Base-by-base conservation (phyloP, 53 echinoderm and acorn worm species). In the Pentamera pediparva region DNA sequence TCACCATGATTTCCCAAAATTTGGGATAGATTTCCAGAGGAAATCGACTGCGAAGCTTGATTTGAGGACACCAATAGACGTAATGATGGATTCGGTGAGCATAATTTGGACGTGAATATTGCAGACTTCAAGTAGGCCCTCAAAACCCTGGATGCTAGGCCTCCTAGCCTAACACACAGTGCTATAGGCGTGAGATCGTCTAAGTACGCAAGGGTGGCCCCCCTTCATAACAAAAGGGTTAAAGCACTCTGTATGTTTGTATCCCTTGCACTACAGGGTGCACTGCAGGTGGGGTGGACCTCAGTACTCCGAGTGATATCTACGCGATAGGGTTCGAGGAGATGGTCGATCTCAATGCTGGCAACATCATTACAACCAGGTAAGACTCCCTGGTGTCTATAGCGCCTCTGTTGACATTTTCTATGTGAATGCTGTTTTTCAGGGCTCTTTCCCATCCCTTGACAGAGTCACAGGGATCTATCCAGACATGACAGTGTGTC, bases 241-340 rank as follows among this genome's bases (percentile, higher is more conserved):
- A n/a, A n/a, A 13, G 12, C 18, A 0, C 47, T 45, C 47, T n/a
- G 0, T 3, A 17, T 45, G 47, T 52, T 52, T 15, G 19, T 6
- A 2, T 48, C 30, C 24, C 2, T 28, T 79, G 13, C 53, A 8
- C 35, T 20, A 24, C 61, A 93, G 89, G 87, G 35, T 93, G 89
- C 36, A 71, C 86, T 2, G 95, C 90, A 20, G 49, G 47, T 27
- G 81, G 82, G 2, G 81, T 79, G 0, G 95, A 94, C 59, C 87
- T 87, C 60, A 72, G 56, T 26, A 75, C 75, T 35, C 95, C 90
- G 0, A 73, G 81, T 34, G 90, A 94, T 79, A 87, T 94, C 22
- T 94, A 79, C 64, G 95, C 95, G 40, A 85, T 94, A 0, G 95
- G 95, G 3, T 94, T 94, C 85, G 87, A 94, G 54, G 95, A 94